Conservation (phyloP, 2,797 vertebrate species). For the Denticeps clupeoides region DNA sequence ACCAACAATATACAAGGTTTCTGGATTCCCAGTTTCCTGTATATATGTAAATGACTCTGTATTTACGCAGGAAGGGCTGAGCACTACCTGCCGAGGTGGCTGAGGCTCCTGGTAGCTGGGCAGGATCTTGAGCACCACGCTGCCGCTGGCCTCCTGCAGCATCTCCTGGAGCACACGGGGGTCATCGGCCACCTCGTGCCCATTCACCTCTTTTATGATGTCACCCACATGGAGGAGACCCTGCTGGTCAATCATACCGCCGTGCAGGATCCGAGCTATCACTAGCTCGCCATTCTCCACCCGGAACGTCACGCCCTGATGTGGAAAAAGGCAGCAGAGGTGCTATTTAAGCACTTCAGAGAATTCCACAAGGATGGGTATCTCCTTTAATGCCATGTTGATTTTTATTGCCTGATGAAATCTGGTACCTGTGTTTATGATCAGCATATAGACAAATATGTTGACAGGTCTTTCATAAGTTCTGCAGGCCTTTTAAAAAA, state of each 20-base stretch:
- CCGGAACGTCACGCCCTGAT: slow-evolving; percentile 82
- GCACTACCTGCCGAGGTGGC: slow-evolving; percentile 66
- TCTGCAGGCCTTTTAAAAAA: too few species aligned
- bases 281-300: slow-evolving; percentile 81
- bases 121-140: slow-evolving; percentile 78
- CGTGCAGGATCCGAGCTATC: slow-evolving; percentile 84
- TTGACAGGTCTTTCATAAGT: too few species aligned
- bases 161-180: slow-evolving; percentile 76
- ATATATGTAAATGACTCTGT: too few species aligned
- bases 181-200: slow-evolving; percentile 74
- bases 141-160: slow-evolving; percentile 75
- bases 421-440: too few species aligned
- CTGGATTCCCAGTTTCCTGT: too few species aligned
- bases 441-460: too few species aligned
- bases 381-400: too few species aligned
- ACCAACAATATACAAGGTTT: too few species aligned
- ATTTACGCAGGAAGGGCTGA: not conserved
- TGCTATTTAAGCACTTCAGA: too few species aligned
- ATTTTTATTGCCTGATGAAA: too few species aligned
- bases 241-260: slow-evolving; percentile 86
- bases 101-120: slow-evolving; percentile 84
- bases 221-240: slow-evolving; percentile 84
- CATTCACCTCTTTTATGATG: slow-evolving; percentile 81
- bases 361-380: too few species aligned
- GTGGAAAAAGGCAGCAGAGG: slow-evolving; percentile 6